Base-by-base conservation (phyloP, 2,797 vertebrate species). In the Myoxocephalus aenaeus region DNA sequence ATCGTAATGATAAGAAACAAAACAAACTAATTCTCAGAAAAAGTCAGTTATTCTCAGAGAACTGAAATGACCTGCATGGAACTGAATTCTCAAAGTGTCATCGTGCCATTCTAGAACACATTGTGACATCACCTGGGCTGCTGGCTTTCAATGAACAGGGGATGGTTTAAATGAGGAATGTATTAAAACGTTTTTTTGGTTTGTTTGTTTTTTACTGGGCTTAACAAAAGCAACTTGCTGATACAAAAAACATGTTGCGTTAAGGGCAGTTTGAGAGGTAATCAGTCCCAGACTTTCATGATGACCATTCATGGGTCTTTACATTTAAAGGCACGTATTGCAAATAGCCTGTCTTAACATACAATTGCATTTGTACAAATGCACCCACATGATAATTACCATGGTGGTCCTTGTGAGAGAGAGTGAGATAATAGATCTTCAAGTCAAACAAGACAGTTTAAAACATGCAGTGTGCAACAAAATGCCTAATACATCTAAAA, bases 171-270 rank as follows among this genome's bases (percentile, higher is more conserved):
- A 29, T 46, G 15, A 59, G 14, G 12, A 61, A 27, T 20, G 36
- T 42, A 17, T 5, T 54, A 15, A 50, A 65, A 50, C 42, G 3
- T n/a, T 50, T 20, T 50, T 50, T 50, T 50, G 46, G 46, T 50
- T 50, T 61, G 56, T 50, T 75, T 46, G 17, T 34, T 48, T 40
- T 3, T 20, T 18, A 65, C 27, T 27, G 44, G 34, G 42, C 44
- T 51, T 14, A 77, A 65, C 32, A 46, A 74, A 56, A 14, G 15
- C 5, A n/a, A 48, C 65, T 32, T 20, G 38, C 11, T 8, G 4
- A 62, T 54, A 5, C 58, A 70, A 66, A 67, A 36, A 59, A 34
- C 38, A 64, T 61, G 59, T 59, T 8, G 4, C 46, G 53, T 81
- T 44, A n/a, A 66, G 27, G 5, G 29, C 51, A 42, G 29, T 54